Percentiles rank a stretch among this genome's conserved stretches.
These are phyloP conservation scores for Herminia tarsipennalis DNA, from an alignment of 2,888 invertebrate species.

Conservation along the genomic window DNA sequence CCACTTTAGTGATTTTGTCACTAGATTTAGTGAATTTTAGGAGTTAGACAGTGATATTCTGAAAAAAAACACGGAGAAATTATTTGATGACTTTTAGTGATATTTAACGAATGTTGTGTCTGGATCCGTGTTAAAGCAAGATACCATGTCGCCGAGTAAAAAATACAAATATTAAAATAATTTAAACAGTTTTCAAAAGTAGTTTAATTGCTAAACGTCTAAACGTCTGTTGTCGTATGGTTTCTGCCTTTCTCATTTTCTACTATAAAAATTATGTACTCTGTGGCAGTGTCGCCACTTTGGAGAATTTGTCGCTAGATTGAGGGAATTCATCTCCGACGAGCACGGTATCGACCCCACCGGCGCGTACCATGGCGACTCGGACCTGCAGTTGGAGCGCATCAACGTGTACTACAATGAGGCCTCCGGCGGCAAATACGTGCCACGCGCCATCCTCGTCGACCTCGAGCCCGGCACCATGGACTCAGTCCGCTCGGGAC, in stretches of 20 bases:
- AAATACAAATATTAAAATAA: too few relatives aligned
- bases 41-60: background rate
- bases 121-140: too few relatives aligned
- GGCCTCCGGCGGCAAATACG: slow-evolving; percentile 97
- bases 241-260: too few relatives aligned
- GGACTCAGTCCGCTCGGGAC: slow-evolving; percentile 98
- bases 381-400: slow-evolving; percentile 96
- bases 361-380: slow-evolving; percentile 95
- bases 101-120: background rate
- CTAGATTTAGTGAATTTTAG: background rate
- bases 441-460: slow-evolving; percentile 96
- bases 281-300: too few relatives aligned
- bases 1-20: slow-evolving; percentile 1
- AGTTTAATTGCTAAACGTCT: too few relatives aligned
- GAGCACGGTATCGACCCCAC: slow-evolving; percentile 98
- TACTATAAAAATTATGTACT: too few relatives aligned
- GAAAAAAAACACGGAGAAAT: background rate
- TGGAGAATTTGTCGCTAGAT: too few relatives aligned
- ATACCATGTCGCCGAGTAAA: too few relatives aligned
- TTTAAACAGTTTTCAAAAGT: too few relatives aligned
- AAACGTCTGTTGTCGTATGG: too few relatives aligned
- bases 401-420: slow-evolving; percentile 99
- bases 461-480: slow-evolving; percentile 99
- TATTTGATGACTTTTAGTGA: background rate
- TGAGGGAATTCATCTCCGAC: slow-evolving; percentile 98